These are phyloP conservation scores for Metellina segmentata DNA, from an alignment of 2,888 invertebrate species.

Conservation along the genomic window DNA sequence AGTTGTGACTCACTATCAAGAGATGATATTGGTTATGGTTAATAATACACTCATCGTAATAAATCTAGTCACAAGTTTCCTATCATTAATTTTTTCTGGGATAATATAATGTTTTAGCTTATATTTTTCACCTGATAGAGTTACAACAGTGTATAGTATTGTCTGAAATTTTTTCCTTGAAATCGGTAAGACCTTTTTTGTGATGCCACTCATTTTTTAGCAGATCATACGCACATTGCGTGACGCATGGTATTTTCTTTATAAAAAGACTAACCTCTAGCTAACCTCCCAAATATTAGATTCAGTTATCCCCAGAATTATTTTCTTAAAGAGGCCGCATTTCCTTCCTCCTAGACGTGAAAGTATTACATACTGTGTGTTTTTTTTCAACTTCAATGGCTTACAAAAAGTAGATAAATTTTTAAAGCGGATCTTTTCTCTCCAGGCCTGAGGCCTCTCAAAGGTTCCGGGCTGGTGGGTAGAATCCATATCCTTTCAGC, in stretches of 20 bases:
- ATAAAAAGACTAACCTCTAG: background rate
- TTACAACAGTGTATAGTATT: no score
- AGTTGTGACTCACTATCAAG: no score
- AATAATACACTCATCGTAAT: no score
- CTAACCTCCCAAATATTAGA: background rate
- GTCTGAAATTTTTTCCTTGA: no score
- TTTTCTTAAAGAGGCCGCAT: background rate
- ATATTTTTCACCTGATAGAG: no score
- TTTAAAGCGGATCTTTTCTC: background rate
- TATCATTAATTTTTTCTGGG: no score
- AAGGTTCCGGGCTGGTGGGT: background rate
- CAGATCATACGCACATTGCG: background rate
- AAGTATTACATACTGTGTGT: background rate
- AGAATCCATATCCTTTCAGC: background rate
- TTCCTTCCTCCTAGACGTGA: background rate
- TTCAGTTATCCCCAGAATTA: background rate
- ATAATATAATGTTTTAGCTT: no score
- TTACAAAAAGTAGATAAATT: slow-evolving; percentile 26
- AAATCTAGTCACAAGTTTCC: no score
- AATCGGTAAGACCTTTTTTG: no score
- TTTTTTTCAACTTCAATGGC: background rate
- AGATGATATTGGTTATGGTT: no score
- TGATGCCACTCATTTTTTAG: background rate
- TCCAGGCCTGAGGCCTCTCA: background rate
- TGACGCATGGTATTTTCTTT: background rate